Base-by-base conservation (phyloP, 2,888 invertebrate species). In the Drosophila barbarae region DNA sequence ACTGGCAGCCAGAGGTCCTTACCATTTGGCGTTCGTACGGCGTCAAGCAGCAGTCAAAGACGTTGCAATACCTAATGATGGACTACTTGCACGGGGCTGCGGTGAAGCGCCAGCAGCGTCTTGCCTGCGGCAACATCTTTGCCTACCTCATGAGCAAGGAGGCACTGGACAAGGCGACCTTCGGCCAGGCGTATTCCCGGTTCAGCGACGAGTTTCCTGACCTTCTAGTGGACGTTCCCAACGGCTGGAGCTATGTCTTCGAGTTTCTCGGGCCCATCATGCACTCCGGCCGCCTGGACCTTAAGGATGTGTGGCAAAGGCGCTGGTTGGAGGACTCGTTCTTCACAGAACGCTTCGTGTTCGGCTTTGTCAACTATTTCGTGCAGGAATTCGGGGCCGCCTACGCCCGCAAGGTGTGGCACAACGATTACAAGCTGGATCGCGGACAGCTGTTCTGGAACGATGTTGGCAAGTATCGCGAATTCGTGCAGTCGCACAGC, bases 191-290 rank as follows among this genome's bases (percentile, higher is more conserved):
- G 0, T 88, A 88, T 44, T 56, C 53, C 0, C 77, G 76, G 12
- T 87, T 88, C 50, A 71, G 70, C 10, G 76, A 81, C 7, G 84
- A 80, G 2, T 79, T 87, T 39, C 72, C 77, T 3, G 88, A 88
- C 34, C 34, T 88, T 21, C 69, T 88, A 15, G 61, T 87, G 8
- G 88, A 88, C 71, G 87, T 87, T 21, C 88, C 88, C 10, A 85
- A 85, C 15, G 87, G 84, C 4, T 88, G 88, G 87, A 67, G 73
- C 1, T 88, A 87, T 55, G 75, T 87, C 1, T 88, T 88, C 63
- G 83, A 87, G 68, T 87, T 88, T 44, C 50, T 88, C 6, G 88
- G 88, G 0, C 88, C 88, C 0, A 71, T 88, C 1, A 71, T 88
- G 47, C 87, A 88, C 32, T 81, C 74, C 2, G 76, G 84, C 1